A percentile compares a stretch with the other conserved stretches of the same genome.
phyloP scores from a whole-genome alignment of 2,113 vertebrate species.

The Toxotes jaculatrix region DNA sequence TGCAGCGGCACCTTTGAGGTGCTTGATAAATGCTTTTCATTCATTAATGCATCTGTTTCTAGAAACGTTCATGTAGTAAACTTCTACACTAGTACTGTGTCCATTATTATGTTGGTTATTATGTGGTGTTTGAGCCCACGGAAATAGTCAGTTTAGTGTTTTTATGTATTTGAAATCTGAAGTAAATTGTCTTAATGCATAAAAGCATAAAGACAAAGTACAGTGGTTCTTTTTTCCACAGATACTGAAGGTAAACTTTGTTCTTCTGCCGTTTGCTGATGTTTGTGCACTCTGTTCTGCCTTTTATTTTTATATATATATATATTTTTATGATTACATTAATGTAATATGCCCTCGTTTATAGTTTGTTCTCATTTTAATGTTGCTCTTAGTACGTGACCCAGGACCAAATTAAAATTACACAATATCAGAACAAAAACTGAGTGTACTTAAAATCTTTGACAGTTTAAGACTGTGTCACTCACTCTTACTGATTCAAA shows the following conservation, averaged over 20 bases:
- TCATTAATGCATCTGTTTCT: not conserved
- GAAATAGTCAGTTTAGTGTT: not conserved
- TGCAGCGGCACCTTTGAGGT: too few species aligned
- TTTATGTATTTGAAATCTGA: not conserved
- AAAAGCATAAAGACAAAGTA: not conserved
- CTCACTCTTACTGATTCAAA: not conserved
- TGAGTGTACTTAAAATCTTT: not conserved
- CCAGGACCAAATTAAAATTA: not conserved
- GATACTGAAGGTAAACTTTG: not conserved
- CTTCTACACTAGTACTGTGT: not conserved
- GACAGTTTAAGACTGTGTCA: not conserved
- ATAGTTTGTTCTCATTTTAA: not conserved
- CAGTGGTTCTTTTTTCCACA: not conserved
- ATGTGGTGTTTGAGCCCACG: too few species aligned
- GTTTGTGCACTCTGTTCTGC: not conserved
- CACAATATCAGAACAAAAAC: not conserved
- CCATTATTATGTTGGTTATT: not conserved
- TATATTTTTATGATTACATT: not conserved
- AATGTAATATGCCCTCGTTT: not conserved
- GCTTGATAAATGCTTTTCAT: not conserved
- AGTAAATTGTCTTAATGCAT: not conserved
- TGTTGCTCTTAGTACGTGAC: not conserved
- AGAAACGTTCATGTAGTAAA: not conserved
- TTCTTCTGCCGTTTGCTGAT: not conserved
- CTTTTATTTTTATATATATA: too few species aligned